Percentiles rank a stretch among this genome's conserved stretches.
Evolutionary conservation across 2,797 vertebrate genomes (phyloP).

Genomic region (Manis javanica): DNA sequence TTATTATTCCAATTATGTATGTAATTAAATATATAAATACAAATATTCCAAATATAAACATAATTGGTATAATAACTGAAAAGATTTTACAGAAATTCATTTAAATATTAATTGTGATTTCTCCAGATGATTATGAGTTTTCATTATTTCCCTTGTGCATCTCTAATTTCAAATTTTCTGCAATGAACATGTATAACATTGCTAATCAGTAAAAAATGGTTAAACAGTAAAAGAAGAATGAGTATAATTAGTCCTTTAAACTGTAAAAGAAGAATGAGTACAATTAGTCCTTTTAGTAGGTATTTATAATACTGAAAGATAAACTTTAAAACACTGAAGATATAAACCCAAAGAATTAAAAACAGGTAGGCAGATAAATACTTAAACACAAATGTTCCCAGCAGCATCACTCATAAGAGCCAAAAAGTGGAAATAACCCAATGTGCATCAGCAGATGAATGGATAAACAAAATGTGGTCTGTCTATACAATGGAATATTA

Average conservation of each 20-base stretch:
- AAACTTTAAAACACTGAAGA: background rate
- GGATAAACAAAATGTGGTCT: background rate
- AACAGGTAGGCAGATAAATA: background rate
- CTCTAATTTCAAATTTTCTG: background rate
- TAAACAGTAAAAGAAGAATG: background rate
- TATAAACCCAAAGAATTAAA: background rate
- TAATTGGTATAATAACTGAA: background rate
- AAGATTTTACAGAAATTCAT: background rate
- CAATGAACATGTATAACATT: background rate
- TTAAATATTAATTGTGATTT: background rate
- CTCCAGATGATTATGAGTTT: background rate
- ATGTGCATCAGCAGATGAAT: background rate
- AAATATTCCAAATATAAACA: too few relatives aligned
- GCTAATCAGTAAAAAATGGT: background rate
- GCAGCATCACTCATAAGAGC: background rate
- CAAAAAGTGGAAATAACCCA: background rate
- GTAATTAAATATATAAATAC: background rate
- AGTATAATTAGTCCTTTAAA: background rate
- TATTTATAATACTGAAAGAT: background rate
- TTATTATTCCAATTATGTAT: background rate
- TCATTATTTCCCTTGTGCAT: background rate
- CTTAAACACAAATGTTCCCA: background rate
- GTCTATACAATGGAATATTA: background rate
- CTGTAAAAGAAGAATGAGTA: background rate
- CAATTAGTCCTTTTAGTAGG: background rate